Base-by-base conservation (phyloP, 2,113 vertebrate genomes). In the Martes martes region DNA sequence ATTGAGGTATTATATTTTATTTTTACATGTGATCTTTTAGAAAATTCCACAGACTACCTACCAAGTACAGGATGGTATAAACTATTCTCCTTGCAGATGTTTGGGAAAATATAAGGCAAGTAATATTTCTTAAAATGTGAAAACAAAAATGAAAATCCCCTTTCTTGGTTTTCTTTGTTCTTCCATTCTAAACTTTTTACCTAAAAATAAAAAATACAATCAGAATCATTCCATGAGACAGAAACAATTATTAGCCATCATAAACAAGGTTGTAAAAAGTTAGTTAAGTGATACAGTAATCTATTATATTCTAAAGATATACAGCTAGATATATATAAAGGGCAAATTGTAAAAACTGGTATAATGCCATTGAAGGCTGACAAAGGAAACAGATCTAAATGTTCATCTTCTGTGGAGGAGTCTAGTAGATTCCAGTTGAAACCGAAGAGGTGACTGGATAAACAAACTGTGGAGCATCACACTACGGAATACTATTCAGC, bases 151-250 rank as follows among this genome's bases (percentile, higher is more conserved):
- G 99, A 99, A 98, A 99, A 99, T 98, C 99, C 99, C 94, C 99
- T 99, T 98, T 99, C 99, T 95, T 99, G 99, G 97, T 99, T 99
- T 98, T 99, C 99, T 98, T 99, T 99, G 98, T 99, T 99, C 97
- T 99, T 99, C 99, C 99, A 99, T 99, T 99, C 99, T 94, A 99
- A 99, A 98, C 99, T 99, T 98, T 99, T 99, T 83, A 99, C 99
- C 99, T 99, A 98, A 91, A 97, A 98, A 81, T 88, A 98, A 15
- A 98, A 28, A 94, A 89, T 1, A 90, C 26, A 57, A 95, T 95
- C 88, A 98, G 76, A 96, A 96, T 96, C 33, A 95, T 80, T 36
- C 16, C 67, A 89, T 21, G 18, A 97, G 50, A 91, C 16, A 94
- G 28, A 96, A 85, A 93, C 36, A 83, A 78, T 55, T 76, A 91